Base-by-base conservation (phyloP, 2,888 invertebrate species). In the Drosophila fungiperda region DNA sequence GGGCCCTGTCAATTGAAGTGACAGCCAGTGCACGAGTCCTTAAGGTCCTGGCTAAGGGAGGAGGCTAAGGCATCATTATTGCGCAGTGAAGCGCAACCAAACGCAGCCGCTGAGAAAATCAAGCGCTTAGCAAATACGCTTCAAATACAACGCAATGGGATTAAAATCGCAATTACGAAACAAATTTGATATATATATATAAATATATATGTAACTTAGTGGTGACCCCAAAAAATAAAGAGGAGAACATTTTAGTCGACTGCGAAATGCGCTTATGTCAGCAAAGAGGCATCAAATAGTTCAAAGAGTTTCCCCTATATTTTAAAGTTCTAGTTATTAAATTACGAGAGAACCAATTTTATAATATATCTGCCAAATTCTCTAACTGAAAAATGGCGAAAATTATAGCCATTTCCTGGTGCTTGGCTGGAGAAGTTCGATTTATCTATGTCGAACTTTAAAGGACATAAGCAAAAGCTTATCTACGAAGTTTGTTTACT, bases 71-170 rank as follows among this genome's bases (percentile, higher is more conserved):
- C 73, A 76, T 78, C 82, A 87, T 80, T 83, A 75, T 79, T 78
- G 58, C 36, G 33, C 72, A 76, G 67, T 64, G 67, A 70, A 70
- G 65, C 77, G 73, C 54, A 83, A 52, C 23, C 50, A 45, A 50
- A 70, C 65, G 62, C 48, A 67, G 65, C 74, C 84, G 78, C 77
- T 86, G 68, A 82, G 82, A 76, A 76, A 82, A 82, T 67, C 84
- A 89, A 77, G 76, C 79, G 64, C 58, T 70, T 73, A 67, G 62
- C 55, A 76, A 62, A 70, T 42, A 58, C 62, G 75, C 77, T 78
- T 81, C 72, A 87, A 81, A 80, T 74, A 68, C 57, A 80, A 80
- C 72, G 78, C 73, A 78, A 86, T 87, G 40, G 69, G 88, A 89
- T 87, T 85, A 85, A 45, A 74, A 78, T 72, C 50, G 72, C 87